Percentiles rank a stretch among this genome's conserved stretches.
Conservation (phyloP, 1,140 invertebrate species). For the Trachymyrmex cornetzi region DNA sequence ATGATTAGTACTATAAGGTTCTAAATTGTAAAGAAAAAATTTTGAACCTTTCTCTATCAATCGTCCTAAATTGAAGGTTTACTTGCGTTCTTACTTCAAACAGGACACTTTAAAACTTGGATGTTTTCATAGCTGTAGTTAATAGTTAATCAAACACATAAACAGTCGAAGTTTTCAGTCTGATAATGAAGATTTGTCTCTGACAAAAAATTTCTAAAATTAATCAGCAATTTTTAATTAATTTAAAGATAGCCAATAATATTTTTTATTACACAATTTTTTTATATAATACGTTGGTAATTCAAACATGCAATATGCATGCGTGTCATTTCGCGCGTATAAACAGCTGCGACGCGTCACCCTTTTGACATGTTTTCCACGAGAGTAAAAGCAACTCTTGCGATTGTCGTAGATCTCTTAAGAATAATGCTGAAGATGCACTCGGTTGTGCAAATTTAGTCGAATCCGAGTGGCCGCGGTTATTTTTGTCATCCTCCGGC, state of each 20-base stretch:
- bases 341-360: not conserved
- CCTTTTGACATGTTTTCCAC: not conserved
- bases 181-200: not conserved
- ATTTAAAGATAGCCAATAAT: not conserved
- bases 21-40: too few relatives aligned
- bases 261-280: not conserved
- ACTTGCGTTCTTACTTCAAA: too few relatives aligned
- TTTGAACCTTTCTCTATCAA: too few relatives aligned
- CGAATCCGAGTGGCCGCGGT: constrained; percentile 7
- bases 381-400: not conserved
- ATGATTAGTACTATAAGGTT: too few relatives aligned
- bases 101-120: too few relatives aligned
- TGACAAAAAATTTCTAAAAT: not conserved
- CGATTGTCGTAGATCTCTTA: constrained; percentile 4
- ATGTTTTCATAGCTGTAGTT: too few relatives aligned
- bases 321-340: not conserved
- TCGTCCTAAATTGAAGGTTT: too few relatives aligned
- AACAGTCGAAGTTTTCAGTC: not conserved
- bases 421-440: constrained; percentile 35
- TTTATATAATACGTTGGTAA: not conserved
- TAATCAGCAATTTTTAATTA: constrained; percentile 4
- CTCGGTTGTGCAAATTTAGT: constrained; percentile 28
- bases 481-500: constrained; percentile 51
- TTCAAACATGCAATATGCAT: not conserved
- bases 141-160: too few relatives aligned